Conservation (phyloP, 23 tunicate species). For the Ascidia mentula region DNA sequence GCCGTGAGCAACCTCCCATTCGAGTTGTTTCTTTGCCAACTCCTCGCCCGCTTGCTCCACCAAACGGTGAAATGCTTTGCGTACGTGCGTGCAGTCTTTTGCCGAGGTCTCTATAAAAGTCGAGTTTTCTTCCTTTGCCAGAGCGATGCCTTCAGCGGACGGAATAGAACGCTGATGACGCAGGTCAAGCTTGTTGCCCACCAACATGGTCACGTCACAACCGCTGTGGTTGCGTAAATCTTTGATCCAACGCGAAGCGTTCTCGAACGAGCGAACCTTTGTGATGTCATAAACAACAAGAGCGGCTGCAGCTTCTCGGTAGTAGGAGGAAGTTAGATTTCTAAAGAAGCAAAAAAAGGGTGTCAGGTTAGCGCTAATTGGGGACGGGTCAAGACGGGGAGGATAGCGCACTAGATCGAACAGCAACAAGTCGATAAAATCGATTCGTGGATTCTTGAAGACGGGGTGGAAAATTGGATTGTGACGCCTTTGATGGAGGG, state of each 20-base stretch:
- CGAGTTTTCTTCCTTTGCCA: constrained; percentile 28
- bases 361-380: neutral
- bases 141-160: constrained; percentile 34
- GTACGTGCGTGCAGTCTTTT: constrained; percentile 64
- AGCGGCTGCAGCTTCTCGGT: constrained; percentile 36
- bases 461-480: neutral
- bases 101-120: constrained; percentile 89
- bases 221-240: constrained; percentile 14
- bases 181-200: constrained; percentile 83
- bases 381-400: neutral
- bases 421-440: neutral
- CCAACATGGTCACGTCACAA: constrained; percentile 55
- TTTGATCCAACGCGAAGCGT: constrained; percentile 43
- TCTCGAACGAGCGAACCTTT: constrained; percentile 54
- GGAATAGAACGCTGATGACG: constrained; percentile 56
- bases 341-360: constrained; percentile 8
- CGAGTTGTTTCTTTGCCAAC: constrained; percentile 1
- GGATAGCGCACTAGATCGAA: neutral
- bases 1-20: constrained; percentile 17
- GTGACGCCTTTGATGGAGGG: too few relatives aligned
- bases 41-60: constrained; percentile 35
- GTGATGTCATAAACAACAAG: constrained; percentile 63
- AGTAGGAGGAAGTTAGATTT: constrained; percentile 29
- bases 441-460: neutral
- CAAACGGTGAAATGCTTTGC: constrained; percentile 60